Evolutionary conservation across 2,888 invertebrate genomes (phyloP).

Genomic region (Cosmorhoe ocellata): DNA sequence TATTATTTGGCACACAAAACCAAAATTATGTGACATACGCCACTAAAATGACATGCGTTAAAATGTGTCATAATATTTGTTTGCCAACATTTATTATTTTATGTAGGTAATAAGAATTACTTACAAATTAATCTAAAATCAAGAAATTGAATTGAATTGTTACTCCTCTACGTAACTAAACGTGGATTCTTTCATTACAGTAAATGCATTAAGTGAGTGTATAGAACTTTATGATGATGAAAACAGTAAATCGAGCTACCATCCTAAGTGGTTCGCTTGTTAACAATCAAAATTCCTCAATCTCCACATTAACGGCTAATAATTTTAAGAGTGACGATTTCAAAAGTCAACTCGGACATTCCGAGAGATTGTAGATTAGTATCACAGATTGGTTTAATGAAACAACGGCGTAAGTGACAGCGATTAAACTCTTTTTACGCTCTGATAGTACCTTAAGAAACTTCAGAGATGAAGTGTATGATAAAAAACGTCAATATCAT

Average conservation of each 20-base stretch:
- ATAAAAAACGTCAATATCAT: slow-evolving; percentile 73
- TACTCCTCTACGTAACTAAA: too few species aligned
- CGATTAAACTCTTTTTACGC: slow-evolving; percentile 51
- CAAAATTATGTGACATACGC: too few species aligned
- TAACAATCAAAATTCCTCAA: slow-evolving; percentile 61
- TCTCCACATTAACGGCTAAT: slow-evolving; percentile 66
- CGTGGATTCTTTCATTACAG: too few species aligned
- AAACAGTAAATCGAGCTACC: slow-evolving; percentile 61
- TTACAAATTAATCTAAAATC: too few species aligned
- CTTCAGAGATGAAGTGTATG: slow-evolving; percentile 57
- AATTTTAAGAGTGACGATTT: slow-evolving; percentile 69
- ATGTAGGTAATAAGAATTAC: too few species aligned
- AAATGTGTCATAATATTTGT: too few species aligned
- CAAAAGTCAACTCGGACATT: slow-evolving; percentile 66
- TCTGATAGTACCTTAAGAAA: slow-evolving; percentile 56
- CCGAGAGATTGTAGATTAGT: slow-evolving; percentile 68
- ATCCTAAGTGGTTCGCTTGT: slow-evolving; percentile 60
- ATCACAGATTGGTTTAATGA: slow-evolving; percentile 25
- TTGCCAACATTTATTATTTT: too few species aligned
- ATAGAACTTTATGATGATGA: slow-evolving; percentile 29
- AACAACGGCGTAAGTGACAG: slow-evolving; percentile 48
- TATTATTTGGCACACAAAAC: too few species aligned
- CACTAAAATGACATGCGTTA: too few species aligned
- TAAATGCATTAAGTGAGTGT: not conserved
- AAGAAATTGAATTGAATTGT: too few species aligned